These are phyloP conservation scores for Balaenoptera acutorostrata DNA, from an alignment of 2,113 vertebrate genomes.

Conservation along the genomic window DNA sequence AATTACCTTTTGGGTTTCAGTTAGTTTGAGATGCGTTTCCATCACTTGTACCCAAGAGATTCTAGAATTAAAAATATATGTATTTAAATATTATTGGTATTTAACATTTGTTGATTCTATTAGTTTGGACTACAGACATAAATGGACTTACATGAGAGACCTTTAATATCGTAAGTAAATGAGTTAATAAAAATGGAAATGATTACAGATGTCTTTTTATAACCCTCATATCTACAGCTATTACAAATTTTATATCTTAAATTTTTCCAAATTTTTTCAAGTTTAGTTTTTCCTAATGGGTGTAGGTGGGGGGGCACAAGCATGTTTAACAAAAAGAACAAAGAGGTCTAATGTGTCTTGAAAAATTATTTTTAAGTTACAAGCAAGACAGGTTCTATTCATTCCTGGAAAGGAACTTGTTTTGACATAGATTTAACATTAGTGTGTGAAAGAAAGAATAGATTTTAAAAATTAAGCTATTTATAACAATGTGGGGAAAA, in stretches of 20 bases:
- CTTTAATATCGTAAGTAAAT: background rate
- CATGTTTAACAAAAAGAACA: background rate
- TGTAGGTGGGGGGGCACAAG: background rate
- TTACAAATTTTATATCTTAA: background rate
- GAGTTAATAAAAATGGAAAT: background rate
- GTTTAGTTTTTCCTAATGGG: background rate
- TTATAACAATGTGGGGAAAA: background rate
- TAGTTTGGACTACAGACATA: background rate
- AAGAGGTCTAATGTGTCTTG: background rate
- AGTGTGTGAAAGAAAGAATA: background rate
- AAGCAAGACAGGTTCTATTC: background rate
- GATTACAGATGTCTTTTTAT: background rate
- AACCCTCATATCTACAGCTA: background rate
- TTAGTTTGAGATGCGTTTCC: background rate
- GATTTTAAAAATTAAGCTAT: background rate
- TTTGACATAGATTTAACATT: background rate
- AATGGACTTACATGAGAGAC: background rate
- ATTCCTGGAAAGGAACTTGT: background rate
- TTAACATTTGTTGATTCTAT: background rate
- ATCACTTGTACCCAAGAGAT: background rate
- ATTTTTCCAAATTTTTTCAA: background rate
- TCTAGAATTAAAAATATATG: background rate
- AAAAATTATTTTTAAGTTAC: background rate
- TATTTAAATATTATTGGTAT: background rate
- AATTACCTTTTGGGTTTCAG: background rate